Evolutionary conservation across 2,888 invertebrate genomes (phyloP).

Genomic region (Erpobdella octoculata): DNA sequence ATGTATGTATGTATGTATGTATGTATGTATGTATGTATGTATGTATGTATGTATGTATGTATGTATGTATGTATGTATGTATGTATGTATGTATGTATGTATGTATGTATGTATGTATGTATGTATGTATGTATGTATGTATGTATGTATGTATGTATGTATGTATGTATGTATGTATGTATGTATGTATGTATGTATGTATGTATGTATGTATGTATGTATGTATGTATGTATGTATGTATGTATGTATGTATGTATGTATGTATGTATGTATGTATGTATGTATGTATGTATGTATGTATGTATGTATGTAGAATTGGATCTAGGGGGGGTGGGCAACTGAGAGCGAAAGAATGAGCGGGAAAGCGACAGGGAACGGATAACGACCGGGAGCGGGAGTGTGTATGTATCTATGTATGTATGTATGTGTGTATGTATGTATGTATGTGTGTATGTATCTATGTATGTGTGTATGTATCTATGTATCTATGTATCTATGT

Average conservation of each 20-base stretch:
- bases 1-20: background rate
- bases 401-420: background rate
- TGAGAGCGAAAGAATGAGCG: no score
- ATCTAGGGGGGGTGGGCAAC: no score
- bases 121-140: background rate
- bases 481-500: background rate
- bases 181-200: constrained; percentile 1
- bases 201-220: background rate
- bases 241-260: constrained; percentile 1
- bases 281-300: constrained; percentile 1
- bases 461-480: background rate
- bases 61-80: background rate
- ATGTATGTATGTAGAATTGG: no score
- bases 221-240: background rate
- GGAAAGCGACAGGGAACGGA: no score
- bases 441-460: background rate
- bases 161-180: background rate
- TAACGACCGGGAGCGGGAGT: no score
- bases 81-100: background rate
- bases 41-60: constrained; percentile 1
- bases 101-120: background rate
- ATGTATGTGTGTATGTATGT: background rate
- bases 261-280: constrained; percentile 1
- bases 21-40: background rate
- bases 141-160: constrained; percentile 1